Evolutionary conservation across 2,113 vertebrate genomes (phyloP), one percentile per base, ranked within the genome.

Genomic region (Muntiacus muntjak): DNA sequence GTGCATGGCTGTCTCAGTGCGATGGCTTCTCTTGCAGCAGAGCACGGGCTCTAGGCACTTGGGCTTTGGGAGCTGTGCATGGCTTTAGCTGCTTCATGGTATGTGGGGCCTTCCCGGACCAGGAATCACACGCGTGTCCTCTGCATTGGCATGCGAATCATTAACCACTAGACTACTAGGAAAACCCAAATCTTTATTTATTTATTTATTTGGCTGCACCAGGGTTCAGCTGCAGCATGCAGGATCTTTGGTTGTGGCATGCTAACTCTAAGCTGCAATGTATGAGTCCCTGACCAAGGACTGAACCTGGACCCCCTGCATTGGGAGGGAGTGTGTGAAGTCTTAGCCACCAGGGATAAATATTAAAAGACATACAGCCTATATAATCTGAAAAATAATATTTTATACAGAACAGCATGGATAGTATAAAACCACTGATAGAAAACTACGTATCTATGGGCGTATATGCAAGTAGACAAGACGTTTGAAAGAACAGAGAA

Each of bases 361-460:
- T 89, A 60, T 91, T 84, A 78, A 91, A 60, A 93, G 54, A 55
- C 43, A 55, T 60, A 67, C 1, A 76, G 43, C 30, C 43, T 85
- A 91, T 19, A 4, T 95, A 91, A 79, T 85, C 23, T 93, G 87
- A 95, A 90, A 94, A 92, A 87, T 43, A 82, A 67, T 91, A 89
- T 55, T 89, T 60, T 84, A 58, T 58, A 92, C 33, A 94, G 52
- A 58, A 89, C 28, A 79, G 23, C 60, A 95, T 58, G 52, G 64
- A 9, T 47, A 81, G 13, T n/a, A 60, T 58, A 58, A 57, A 13
- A 81, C 33, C 30, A 83, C 12, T 67, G 90, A 91, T 13, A 60
- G 58, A 91, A 94, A 97, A 88, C 52, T 67, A 64, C 5, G 7
- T 89, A 62, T 62, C 57, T 57, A 30, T 67, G 26, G 14, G 30